Conservation (phyloP, 2,888 invertebrate species). For the Heterodera filipjevi region DNA sequence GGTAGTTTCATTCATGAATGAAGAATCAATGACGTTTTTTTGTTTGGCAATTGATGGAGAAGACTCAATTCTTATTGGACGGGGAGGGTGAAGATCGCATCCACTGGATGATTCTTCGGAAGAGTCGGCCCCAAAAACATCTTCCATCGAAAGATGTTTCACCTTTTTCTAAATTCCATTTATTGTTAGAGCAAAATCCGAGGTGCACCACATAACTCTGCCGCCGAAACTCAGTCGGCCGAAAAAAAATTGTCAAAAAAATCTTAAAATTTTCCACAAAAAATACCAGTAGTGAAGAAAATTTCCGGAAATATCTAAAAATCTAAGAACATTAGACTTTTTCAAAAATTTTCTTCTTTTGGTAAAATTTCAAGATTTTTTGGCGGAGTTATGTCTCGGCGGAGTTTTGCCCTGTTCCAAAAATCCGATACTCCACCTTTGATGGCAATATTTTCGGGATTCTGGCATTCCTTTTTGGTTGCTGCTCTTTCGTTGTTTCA, state of each 20-base stretch:
- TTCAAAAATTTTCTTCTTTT: too few species aligned
- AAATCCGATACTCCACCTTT: neutral
- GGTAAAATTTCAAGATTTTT: too few species aligned
- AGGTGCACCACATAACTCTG: too few species aligned
- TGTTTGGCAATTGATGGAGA: neutral
- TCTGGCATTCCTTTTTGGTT: neutral
- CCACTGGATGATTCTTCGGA: constrained; percentile 18
- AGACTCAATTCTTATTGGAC: neutral
- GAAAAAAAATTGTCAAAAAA: too few species aligned
- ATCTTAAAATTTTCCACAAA: too few species aligned
- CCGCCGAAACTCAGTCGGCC: too few species aligned
- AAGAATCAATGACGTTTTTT: neutral
- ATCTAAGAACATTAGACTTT: too few species aligned
- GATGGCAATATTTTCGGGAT: neutral
- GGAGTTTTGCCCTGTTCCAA: too few species aligned
- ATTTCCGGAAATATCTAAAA: too few species aligned
- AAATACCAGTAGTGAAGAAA: too few species aligned
- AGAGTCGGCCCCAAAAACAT: constrained; percentile 36
- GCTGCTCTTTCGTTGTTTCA: neutral
- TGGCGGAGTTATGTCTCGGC: too few species aligned
- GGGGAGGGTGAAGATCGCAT: neutral
- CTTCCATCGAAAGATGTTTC: constrained; percentile 34
- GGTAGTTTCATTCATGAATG: neutral
- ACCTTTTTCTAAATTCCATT: constrained; percentile 20
- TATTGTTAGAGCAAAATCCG: too few species aligned